phyloP scores from a whole-genome alignment of 2,888 invertebrate species.

The Standfussiana lucernea region DNA sequence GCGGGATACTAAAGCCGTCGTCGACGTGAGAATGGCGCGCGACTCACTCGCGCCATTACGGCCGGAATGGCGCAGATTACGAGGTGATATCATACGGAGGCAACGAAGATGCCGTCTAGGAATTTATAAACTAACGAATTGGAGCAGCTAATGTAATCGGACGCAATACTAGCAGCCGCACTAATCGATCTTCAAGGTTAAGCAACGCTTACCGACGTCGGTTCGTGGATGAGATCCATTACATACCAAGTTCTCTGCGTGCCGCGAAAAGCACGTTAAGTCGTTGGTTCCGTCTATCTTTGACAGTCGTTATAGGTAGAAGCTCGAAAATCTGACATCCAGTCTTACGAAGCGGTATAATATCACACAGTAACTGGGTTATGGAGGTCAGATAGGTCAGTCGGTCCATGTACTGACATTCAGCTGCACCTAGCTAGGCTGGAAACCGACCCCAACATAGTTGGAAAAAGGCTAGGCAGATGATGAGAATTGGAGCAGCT shows the following conservation, averaged over 20 bases:
- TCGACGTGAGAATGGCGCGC: constrained; percentile 70
- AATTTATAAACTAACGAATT: constrained; percentile 52
- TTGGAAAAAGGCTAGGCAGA: neutral
- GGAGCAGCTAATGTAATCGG: neutral
- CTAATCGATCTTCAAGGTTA: neutral
- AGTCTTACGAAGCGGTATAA: neutral
- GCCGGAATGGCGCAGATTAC: constrained; percentile 78
- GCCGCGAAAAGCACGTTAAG: neutral
- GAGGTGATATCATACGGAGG: constrained; percentile 73
- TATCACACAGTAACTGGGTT: neutral
- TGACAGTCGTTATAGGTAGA: neutral
- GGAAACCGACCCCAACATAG: neutral
- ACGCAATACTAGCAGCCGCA: neutral
- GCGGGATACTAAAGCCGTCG: constrained; percentile 68
- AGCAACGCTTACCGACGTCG: neutral
- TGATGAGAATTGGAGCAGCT: constrained; percentile 46
- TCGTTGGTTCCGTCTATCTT: neutral
- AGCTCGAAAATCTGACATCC: neutral
- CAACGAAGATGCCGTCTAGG: constrained; percentile 60
- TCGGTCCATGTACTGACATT: neutral
- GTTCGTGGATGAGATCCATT: neutral
- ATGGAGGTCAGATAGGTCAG: neutral
- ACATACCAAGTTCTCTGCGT: neutral
- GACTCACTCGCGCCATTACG: constrained; percentile 77
- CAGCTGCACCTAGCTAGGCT: neutral